Evolutionary conservation across 2,797 vertebrate species (phyloP), one percentile per base, ranked within the genome.

Genomic region (Acestrorhynchus altus): DNA sequence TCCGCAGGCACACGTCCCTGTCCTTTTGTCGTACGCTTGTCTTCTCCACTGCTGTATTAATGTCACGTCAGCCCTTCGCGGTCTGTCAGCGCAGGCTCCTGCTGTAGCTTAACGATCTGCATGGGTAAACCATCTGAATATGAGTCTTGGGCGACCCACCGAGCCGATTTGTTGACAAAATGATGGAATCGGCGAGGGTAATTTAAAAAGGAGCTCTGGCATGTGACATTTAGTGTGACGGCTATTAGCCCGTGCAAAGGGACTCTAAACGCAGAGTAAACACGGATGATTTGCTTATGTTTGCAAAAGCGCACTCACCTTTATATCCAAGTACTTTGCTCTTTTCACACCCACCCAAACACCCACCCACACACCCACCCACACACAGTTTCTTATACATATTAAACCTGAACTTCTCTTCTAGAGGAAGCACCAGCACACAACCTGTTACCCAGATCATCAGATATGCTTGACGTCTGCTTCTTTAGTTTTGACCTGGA

Each of bases 1-100:
- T 87, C 77, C 57, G 31, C 31, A 9, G 46, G 28, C 52, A 71
- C 3, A 26, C 77, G 40, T 76, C 46, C 44, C n/a, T 63, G 40
- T 59, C 46, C 26, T 15, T 35, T 66, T 69, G 35, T 35, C 49
- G 51, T 2, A 6, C 31, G 15, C 46, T 73, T 56, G 67, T 61
- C 72, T 51, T 75, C 46, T 1, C 49, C 4, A n/a, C 46, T 16
- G 46, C 44, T 42, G 15, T 57, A 49, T 68, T 24, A 52, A 56
- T 54, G 61, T 60, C 61, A 60, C 16, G 12, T 67, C 60, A 46
- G n/a, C 13, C 46, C 16, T 1, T 46, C 40, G 76, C 12, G 52
- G n/a, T 46, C 68, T 26, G 67, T 63, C 54, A 60, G 31, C 31
- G 20, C 42, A 8, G 24, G 42, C 63, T 26, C 22, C 63, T 42